Conservation (phyloP, 2,888 invertebrate genomes). For the Congeria kusceri region DNA sequence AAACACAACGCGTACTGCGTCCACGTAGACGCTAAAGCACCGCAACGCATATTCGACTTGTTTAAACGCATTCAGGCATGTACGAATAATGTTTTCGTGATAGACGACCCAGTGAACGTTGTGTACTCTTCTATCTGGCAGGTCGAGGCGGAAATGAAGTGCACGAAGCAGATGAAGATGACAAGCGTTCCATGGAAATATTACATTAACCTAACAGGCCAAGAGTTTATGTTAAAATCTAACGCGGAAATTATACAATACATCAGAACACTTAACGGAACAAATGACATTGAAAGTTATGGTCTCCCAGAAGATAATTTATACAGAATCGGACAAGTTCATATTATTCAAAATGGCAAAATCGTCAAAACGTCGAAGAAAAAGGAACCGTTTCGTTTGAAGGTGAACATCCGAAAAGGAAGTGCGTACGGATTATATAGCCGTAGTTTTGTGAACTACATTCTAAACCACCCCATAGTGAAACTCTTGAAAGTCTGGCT, state of each 20-base stretch:
- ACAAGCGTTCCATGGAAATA: slow-evolving; percentile 80
- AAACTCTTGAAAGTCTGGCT: slow-evolving; percentile 78
- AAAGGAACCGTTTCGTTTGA: slow-evolving; percentile 58
- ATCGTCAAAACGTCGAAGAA: slow-evolving; percentile 50
- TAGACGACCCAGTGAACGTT: slow-evolving; percentile 67
- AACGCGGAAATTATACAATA: slow-evolving; percentile 83
- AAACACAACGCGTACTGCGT: slow-evolving; percentile 83
- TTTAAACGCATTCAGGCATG: slow-evolving; percentile 69
- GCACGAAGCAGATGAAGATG: slow-evolving; percentile 59
- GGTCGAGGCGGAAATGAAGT: slow-evolving; percentile 68
- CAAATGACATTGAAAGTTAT: slow-evolving; percentile 81
- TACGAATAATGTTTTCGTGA: slow-evolving; percentile 77
- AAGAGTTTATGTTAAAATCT: slow-evolving; percentile 83
- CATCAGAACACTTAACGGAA: slow-evolving; percentile 80
- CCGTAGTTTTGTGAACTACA: slow-evolving; percentile 78
- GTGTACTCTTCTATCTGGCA: slow-evolving; percentile 65
- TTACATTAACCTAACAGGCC: slow-evolving; percentile 83
- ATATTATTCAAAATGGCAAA: slow-evolving; percentile 37
- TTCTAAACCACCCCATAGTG: slow-evolving; percentile 69
- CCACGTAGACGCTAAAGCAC: slow-evolving; percentile 80
- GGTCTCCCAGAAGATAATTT: slow-evolving; percentile 31
- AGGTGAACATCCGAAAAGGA: slow-evolving; percentile 74
- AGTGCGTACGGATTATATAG: slow-evolving; percentile 80
- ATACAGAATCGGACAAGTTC: slow-evolving; percentile 55
- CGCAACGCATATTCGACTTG: slow-evolving; percentile 51